Conservation (phyloP, 2,113 vertebrate species). For the Saguinus imperator region DNA sequence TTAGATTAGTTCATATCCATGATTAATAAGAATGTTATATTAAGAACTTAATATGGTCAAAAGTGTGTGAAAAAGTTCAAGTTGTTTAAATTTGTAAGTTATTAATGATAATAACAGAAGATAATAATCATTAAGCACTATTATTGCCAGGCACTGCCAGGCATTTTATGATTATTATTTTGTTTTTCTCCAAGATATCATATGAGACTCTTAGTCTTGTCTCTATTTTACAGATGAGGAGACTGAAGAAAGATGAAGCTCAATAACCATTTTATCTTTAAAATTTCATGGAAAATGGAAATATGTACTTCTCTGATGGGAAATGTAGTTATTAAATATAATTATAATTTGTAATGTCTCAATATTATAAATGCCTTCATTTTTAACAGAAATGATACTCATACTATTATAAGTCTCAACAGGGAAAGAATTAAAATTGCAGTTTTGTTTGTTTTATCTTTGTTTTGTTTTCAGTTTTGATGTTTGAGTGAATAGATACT, state of each 20-base stretch:
- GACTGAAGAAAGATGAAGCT: background rate
- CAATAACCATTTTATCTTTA: background rate
- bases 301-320: background rate
- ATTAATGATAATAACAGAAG: background rate
- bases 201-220: background rate
- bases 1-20: conserved; percentile 6
- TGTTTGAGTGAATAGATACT: background rate
- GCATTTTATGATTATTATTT: background rate
- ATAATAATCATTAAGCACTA: background rate
- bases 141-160: background rate
- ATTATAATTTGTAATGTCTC: background rate
- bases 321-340: background rate
- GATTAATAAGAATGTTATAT: conserved; percentile 6
- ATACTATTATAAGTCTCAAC: background rate
- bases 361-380: background rate
- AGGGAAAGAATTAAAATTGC: background rate
- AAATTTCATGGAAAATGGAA: background rate
- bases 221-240: background rate
- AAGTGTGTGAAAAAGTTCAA: background rate
- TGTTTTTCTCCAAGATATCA: background rate
- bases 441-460: background rate
- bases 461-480: background rate
- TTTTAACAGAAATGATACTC: background rate
- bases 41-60: background rate
- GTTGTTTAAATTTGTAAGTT: background rate